Evolutionary conservation across 2,888 invertebrate species (phyloP), one percentile per base, ranked within the genome.

Genomic region (Sarcophaga caerulescens): DNA sequence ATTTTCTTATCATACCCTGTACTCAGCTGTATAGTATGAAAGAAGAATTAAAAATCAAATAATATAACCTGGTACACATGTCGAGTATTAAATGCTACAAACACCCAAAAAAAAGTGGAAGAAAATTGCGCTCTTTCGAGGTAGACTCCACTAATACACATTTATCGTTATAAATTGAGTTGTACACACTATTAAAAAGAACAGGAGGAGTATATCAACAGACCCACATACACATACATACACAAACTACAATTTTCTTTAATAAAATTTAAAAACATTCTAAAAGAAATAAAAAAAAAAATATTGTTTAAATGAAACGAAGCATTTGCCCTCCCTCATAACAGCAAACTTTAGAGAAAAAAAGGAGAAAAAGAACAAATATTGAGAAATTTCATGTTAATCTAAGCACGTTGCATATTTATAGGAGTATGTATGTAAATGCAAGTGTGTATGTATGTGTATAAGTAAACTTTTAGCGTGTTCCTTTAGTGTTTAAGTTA

Each of bases 331-430:
- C 35, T 63, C 17, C 17, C 52, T 52, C 17, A 52, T 14, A 52
- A 11, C 71, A 63, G 14, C 14, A 44, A 62, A 45, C 19, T 75
- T 62, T 23, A 63, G 57, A 4, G 8, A 17, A 12, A 59, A 70
- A 47, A 45, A 81, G 45, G 12, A 47, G 44, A 14, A 52, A 45
- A 52, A 52, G 2, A 57, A 10, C 35, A 35, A 35, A 35, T 10
- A 35, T 35, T 35, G 35, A 35, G 47, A 75, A 60, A 52, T 6
- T 62, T n/a, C n/a, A 80, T 79, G 66, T 70, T 75, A 84, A 80
- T 80, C 66, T 60, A 70, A 59, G 79, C 75, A 80, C 70, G 84
- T 71, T 80, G 75, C 47, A 47, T 45, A 60, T 73, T 35, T 52
- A 52, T 52, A 52, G 52, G 52, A 52, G 52, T 17, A 52, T 17